Conservation (phyloP, 2,888 invertebrate species). For the Pomacea canaliculata region DNA sequence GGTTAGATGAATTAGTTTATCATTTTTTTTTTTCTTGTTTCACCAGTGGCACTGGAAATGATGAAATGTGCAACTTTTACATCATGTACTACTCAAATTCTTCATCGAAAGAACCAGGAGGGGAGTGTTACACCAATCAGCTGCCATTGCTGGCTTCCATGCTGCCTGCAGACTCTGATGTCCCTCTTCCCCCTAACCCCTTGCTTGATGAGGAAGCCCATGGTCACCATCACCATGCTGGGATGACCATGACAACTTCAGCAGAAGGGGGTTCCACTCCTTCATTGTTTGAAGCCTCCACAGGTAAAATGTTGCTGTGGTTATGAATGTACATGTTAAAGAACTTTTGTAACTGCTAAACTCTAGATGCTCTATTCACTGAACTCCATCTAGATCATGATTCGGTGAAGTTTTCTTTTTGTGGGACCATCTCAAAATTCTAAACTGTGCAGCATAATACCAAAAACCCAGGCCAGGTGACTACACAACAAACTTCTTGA, state of each 20-base stretch:
- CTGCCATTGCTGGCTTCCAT: slow-evolving; percentile 49
- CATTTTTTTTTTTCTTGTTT: too few relatives aligned
- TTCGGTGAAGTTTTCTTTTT: too few relatives aligned
- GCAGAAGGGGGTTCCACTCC: not conserved
- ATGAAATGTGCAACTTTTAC: slow-evolving; percentile 71
- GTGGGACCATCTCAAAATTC: too few relatives aligned
- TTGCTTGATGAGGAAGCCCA: slow-evolving; percentile 57
- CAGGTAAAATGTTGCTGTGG: not conserved
- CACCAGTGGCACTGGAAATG: slow-evolving; percentile 60
- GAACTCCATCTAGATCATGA: too few relatives aligned
- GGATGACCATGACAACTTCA: not conserved
- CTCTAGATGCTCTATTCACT: too few relatives aligned
- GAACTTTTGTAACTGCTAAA: not conserved
- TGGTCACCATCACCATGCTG: slow-evolving; percentile 45
- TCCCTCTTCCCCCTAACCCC: slow-evolving; percentile 72
- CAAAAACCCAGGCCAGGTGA: too few relatives aligned
- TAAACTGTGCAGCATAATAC: too few relatives aligned
- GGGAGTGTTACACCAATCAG: slow-evolving; percentile 49
- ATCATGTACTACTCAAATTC: slow-evolving; percentile 69
- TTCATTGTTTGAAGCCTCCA: not conserved
- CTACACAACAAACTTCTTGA: too few relatives aligned
- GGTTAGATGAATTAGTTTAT: not conserved
- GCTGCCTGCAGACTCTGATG: slow-evolving; percentile 69
- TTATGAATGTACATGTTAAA: not conserved
- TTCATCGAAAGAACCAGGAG: slow-evolving; percentile 32